These are phyloP conservation scores for Isurus oxyrinchus DNA, from an alignment of 2,113 vertebrate species.

Conservation along the genomic window DNA sequence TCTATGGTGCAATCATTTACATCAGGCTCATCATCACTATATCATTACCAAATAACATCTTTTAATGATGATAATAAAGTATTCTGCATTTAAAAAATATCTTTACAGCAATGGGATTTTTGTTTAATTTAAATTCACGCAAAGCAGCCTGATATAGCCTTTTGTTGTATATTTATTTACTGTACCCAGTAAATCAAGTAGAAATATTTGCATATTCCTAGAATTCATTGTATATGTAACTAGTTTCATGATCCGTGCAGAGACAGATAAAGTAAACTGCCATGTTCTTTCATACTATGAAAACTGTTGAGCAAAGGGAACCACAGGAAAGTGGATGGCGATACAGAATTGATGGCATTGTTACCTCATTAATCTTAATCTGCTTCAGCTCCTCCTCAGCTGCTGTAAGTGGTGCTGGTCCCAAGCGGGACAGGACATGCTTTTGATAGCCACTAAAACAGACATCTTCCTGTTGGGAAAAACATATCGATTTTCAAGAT, in stretches of 20 bases:
- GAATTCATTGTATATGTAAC: background rate
- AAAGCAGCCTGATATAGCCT: background rate
- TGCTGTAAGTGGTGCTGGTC: conserved; percentile 77
- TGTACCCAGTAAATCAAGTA: background rate
- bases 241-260: background rate
- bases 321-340: no score
- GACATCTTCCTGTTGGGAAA: conserved; percentile 75
- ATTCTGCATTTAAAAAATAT: background rate
- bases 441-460: conserved; percentile 85
- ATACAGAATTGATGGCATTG: background rate
- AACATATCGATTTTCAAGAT: background rate
- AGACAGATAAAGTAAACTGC: background rate
- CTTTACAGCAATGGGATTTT: background rate
- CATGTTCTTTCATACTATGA: background rate
- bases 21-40: background rate
- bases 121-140: background rate
- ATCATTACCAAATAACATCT: background rate
- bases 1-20: background rate
- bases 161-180: background rate
- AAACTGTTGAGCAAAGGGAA: background rate
- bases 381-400: conserved; percentile 87
- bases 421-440: conserved; percentile 75
- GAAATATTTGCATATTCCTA: background rate
- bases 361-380: conserved; percentile 89
- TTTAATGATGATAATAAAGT: background rate